A percentile compares a stretch with the other conserved stretches of the same genome.
phyloP scores from a whole-genome alignment of 2,888 invertebrate species.

The Schizaphis graminum region DNA sequence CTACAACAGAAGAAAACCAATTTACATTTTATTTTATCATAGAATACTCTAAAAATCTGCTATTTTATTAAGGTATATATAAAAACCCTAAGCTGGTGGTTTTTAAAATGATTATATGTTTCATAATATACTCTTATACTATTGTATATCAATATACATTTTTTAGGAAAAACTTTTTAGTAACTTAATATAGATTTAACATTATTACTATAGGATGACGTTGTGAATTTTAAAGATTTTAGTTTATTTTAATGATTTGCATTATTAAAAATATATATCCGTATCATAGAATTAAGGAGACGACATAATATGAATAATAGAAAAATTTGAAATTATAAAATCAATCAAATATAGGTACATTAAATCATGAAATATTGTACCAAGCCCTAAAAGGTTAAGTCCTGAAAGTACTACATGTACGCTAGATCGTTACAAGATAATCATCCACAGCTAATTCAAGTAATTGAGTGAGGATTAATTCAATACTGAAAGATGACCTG shows the following conservation, averaged over 20 bases:
- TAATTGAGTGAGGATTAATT: conserved; percentile 41
- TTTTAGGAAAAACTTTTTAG: not conserved
- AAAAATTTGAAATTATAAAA: not conserved
- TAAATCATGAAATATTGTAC: not conserved
- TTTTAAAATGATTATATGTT: not conserved
- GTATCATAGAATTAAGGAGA: not conserved
- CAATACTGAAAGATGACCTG: conserved; percentile 44
- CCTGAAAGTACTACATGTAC: not conserved
- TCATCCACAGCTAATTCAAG: not conserved
- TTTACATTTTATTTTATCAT: conserved; percentile 23
- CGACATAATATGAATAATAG: not conserved
- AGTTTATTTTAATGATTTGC: not conserved
- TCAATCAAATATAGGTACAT: not conserved
- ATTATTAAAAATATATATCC: not conserved
- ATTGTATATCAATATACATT: not conserved
- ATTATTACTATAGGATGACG: not conserved
- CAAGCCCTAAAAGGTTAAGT: not conserved
- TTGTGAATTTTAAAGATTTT: not conserved
- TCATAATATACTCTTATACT: not conserved
- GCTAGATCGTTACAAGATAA: not conserved
- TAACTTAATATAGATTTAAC: not conserved
- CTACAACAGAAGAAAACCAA: conserved; percentile 15
- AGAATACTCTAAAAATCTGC: not conserved
- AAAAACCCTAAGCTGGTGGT: not conserved
- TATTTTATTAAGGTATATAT: not conserved